Evolutionary conservation across 2,888 invertebrate species (phyloP).

Genomic region (Acleris laterana): DNA sequence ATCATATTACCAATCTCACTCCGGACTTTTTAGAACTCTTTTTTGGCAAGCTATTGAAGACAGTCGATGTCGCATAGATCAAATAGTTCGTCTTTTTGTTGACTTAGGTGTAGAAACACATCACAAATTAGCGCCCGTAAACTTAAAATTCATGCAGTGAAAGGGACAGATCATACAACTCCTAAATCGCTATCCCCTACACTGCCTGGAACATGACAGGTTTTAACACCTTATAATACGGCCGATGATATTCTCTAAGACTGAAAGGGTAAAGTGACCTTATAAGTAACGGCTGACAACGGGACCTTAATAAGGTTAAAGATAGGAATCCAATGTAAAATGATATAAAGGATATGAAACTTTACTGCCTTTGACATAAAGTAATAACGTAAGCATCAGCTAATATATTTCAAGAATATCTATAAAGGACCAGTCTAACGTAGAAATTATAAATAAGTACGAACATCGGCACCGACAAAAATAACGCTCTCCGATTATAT

Average conservation of each 20-base stretch:
- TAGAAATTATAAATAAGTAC: background rate
- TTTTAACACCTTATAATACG: background rate
- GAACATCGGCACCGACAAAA: background rate
- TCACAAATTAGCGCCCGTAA: too few relatives aligned
- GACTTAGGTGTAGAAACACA: too few relatives aligned
- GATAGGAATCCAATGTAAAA: background rate
- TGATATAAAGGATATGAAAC: constrained; percentile 3
- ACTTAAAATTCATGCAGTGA: too few relatives aligned
- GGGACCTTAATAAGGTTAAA: background rate
- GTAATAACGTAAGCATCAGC: background rate
- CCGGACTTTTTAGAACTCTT: too few relatives aligned
- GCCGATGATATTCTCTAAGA: constrained; percentile 18
- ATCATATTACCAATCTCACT: too few relatives aligned
- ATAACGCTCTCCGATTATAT: too few relatives aligned
- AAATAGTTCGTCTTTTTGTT: too few relatives aligned
- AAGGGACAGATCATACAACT: too few relatives aligned
- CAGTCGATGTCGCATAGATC: too few relatives aligned
- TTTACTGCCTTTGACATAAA: background rate
- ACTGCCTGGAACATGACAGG: too few relatives aligned
- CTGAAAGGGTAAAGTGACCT: constrained; percentile 30
- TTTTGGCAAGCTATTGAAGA: too few relatives aligned
- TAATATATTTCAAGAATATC: background rate
- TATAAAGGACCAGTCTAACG: constrained; percentile 20
- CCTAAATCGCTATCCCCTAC: too few relatives aligned
- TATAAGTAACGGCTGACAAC: constrained; percentile 13